phyloP scores from a whole-genome alignment of 2,888 invertebrate species.

The Meiosimyza decipiens region DNA sequence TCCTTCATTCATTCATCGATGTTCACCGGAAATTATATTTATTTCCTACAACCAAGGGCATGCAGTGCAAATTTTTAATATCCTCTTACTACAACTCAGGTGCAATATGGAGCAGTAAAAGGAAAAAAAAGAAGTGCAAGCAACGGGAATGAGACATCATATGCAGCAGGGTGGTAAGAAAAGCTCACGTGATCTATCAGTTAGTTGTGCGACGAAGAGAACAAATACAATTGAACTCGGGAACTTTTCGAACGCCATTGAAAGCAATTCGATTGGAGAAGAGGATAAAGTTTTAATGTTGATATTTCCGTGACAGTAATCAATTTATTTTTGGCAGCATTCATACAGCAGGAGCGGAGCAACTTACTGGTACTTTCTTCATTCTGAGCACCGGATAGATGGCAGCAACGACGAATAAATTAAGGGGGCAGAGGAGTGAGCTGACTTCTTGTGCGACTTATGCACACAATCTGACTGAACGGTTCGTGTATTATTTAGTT shows the following conservation, averaged over 20 bases:
- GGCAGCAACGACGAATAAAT: not conserved
- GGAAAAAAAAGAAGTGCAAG: no score
- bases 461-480: slow-evolving; percentile 23
- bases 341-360: slow-evolving; percentile 43
- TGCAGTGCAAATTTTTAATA: slow-evolving; percentile 40
- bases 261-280: slow-evolving; percentile 34
- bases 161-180: slow-evolving; percentile 17
- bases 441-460: not conserved
- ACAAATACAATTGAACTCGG: slow-evolving; percentile 28
- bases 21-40: slow-evolving; percentile 51
- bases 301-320: slow-evolving; percentile 67
- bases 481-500: slow-evolving; percentile 3
- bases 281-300: slow-evolving; percentile 49
- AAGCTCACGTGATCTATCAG: slow-evolving; percentile 47
- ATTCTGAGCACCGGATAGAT: not conserved
- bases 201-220: slow-evolving; percentile 25
- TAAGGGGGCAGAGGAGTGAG: not conserved
- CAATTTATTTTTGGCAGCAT: slow-evolving; percentile 63
- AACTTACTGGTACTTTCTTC: not conserved
- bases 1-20: slow-evolving; percentile 16
- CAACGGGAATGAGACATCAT: not conserved
- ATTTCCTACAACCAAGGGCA: slow-evolving; percentile 45
- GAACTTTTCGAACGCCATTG: slow-evolving; percentile 21
- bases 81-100: slow-evolving; percentile 21
- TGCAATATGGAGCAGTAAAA: not conserved